These are phyloP conservation scores for Hippocampus guttulatus DNA, from an alignment of 2,113 vertebrate species.

Conservation along the genomic window DNA sequence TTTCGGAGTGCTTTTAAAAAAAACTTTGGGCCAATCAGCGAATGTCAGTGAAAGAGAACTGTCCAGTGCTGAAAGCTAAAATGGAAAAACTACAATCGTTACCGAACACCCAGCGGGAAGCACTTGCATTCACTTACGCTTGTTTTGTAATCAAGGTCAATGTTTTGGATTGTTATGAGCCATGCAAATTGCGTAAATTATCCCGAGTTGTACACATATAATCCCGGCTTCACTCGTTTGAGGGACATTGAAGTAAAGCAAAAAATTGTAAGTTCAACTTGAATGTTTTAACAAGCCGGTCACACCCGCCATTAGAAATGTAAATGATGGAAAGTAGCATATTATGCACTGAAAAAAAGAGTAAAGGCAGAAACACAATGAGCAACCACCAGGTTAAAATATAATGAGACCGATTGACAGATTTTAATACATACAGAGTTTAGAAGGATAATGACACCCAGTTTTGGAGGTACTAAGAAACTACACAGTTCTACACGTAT, in stretches of 20 bases:
- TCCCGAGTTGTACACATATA: background rate
- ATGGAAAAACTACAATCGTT: background rate
- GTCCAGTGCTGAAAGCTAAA: conserved; percentile 58
- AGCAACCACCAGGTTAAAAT: background rate
- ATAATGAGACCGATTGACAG: background rate
- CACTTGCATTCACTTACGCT: background rate
- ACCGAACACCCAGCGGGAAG: background rate
- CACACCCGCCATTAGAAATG: background rate
- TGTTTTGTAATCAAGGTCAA: background rate
- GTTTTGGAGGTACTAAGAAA: too few species aligned
- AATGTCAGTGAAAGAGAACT: conserved; percentile 26
- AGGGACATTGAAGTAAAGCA: background rate
- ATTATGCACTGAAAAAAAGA: background rate
- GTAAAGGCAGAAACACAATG: background rate
- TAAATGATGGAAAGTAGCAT: background rate
- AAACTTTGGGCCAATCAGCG: background rate
- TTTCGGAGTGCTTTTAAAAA: background rate
- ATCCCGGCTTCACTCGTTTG: background rate
- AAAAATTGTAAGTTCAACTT: background rate
- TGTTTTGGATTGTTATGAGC: background rate
- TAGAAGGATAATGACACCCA: too few species aligned
- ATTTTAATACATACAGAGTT: background rate
- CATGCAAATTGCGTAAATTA: background rate
- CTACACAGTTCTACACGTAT: too few species aligned
- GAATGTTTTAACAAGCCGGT: background rate